Conservation (phyloP, 2,113 vertebrate genomes). For the Girardinichthys multiradiatus region DNA sequence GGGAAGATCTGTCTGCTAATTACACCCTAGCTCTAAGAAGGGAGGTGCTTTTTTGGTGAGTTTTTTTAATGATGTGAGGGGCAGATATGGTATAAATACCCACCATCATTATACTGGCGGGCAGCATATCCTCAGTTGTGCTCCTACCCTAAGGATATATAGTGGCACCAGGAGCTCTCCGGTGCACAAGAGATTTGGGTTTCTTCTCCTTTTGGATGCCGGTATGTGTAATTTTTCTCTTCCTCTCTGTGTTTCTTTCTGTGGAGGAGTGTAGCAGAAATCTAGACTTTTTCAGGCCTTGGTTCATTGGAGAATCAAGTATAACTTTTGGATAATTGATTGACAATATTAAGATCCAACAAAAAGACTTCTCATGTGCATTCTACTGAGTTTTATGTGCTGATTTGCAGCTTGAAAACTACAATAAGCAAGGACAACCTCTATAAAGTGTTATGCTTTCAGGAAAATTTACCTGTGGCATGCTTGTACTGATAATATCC, state of each 20-base stretch:
- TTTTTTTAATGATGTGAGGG: slow-evolving; percentile 77
- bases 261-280: slow-evolving; percentile 15
- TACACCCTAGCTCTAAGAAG: slow-evolving; percentile 84
- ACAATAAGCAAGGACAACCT: not conserved
- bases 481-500: slow-evolving; percentile 19
- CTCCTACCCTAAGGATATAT: slow-evolving; percentile 82
- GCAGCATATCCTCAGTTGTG: slow-evolving; percentile 85
- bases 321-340: slow-evolving; percentile 2
- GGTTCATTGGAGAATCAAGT: not conserved
- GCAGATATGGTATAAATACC: slow-evolving; percentile 90
- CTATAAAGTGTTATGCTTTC: not conserved
- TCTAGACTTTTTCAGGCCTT: slow-evolving; percentile 25
- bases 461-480: not conserved
- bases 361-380: not conserved
- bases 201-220: slow-evolving; percentile 67
- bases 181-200: slow-evolving; percentile 70
- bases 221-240: slow-evolving; percentile 81
- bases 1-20: slow-evolving; percentile 89
- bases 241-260: slow-evolving; percentile 25
- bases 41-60: slow-evolving; percentile 86
- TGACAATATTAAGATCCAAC: not conserved
- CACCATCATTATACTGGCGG: slow-evolving; percentile 75
- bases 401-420: slow-evolving; percentile 2
- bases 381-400: not conserved
- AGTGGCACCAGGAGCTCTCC: slow-evolving; percentile 68